A percentile compares a stretch with the other conserved stretches of the same genome.
These are phyloP conservation scores for Drosophila picticornis DNA, from an alignment of 2,888 invertebrate species.

Conservation along the genomic window DNA sequence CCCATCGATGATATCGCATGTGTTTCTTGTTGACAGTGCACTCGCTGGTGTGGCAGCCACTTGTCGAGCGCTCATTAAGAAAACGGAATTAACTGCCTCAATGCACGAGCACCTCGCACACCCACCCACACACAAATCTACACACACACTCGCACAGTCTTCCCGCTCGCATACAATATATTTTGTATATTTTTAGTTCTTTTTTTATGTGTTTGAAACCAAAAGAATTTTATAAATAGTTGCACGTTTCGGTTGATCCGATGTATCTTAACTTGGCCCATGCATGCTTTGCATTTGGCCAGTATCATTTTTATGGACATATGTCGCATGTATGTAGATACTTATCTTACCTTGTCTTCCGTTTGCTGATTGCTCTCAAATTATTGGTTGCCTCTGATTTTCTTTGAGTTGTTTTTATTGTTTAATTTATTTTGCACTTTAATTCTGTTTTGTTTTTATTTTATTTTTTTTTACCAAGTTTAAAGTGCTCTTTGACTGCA, in stretches of 20 bases:
- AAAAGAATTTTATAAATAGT: slow-evolving; percentile 29
- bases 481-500: slow-evolving; percentile 8
- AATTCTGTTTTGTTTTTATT: background rate
- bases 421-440: background rate
- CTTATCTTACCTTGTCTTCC: slow-evolving; percentile 11
- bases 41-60: slow-evolving; percentile 4
- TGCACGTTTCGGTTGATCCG: slow-evolving; percentile 6
- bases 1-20: slow-evolving; percentile 6
- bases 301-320: slow-evolving; percentile 1
- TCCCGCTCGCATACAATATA: background rate
- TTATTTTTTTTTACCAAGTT: background rate
- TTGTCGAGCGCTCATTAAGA: slow-evolving; percentile 8
- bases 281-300: slow-evolving; percentile 14
- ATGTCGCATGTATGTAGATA: background rate
- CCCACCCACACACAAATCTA: background rate
- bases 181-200: slow-evolving; percentile 32
- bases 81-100: slow-evolving; percentile 12
- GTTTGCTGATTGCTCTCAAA: background rate
- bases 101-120: background rate
- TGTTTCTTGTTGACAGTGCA: slow-evolving; percentile 6
- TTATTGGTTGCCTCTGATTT: background rate
- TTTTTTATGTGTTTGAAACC: background rate
- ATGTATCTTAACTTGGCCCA: background rate
- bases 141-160: background rate
- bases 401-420: background rate